Evolutionary conservation across 2,113 vertebrate species (phyloP).

Genomic region (Cochlearius cochlearius): DNA sequence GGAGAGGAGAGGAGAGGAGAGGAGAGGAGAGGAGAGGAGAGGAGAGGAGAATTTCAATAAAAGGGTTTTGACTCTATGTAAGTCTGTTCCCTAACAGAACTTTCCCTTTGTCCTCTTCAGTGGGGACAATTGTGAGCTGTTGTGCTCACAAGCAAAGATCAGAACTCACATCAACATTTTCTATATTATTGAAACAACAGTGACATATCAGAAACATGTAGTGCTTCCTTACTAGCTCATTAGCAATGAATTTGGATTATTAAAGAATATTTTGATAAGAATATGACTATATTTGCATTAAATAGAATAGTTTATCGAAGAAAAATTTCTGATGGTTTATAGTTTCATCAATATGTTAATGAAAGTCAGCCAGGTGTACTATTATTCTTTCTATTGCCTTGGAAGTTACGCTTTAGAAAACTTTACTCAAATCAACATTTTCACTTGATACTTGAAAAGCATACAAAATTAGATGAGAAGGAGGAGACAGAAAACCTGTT

Average conservation of each 20-base stretch:
- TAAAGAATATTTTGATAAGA: not conserved
- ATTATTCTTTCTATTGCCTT: not conserved
- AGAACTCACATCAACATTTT: not conserved
- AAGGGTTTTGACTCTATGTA: not conserved
- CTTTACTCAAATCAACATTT: not conserved
- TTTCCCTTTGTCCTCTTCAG: not conserved
- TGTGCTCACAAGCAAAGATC: not conserved
- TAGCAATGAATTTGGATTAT: not conserved
- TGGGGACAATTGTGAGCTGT: not conserved
- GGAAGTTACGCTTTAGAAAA: not conserved
- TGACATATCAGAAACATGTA: not conserved
- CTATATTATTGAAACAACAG: not conserved
- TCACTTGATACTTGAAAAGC: not conserved
- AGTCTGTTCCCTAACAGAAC: not conserved
- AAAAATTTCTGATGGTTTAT: not conserved
- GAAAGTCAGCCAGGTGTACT: not conserved
- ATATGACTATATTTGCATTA: not conserved
- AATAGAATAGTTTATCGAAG: not conserved
- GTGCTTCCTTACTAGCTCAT: not conserved
- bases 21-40: not conserved
- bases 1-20: not conserved
- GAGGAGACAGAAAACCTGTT: not conserved
- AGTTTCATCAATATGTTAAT: slow-evolving; percentile 9
- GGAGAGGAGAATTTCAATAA: not conserved
- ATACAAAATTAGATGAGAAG: not conserved